Base-by-base conservation (phyloP, 2,888 invertebrate species). In the Heliconius cydno region DNA sequence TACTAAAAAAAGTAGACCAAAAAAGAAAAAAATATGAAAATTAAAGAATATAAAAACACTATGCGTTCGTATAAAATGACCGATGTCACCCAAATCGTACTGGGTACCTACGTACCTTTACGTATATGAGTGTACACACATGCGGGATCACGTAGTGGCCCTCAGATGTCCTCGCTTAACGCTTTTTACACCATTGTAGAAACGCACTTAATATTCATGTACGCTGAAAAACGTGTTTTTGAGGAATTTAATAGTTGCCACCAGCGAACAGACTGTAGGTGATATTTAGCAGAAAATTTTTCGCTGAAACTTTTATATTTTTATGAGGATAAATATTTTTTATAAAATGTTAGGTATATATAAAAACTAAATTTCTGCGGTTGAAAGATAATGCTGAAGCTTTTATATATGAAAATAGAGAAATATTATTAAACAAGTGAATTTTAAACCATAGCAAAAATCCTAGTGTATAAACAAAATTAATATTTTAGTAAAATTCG, bases 141-240 rank as follows among this genome's bases (percentile, higher is more conserved):
- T 82, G 82, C 80, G 63, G 10, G 74, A 74, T 71, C 82, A 80
- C 82, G 82, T 80, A 82, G 74, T 41, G 22, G 76, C 60, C 41
- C 76, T 76, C 80, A 79, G 65, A 77, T 80, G 80, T 76, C 82
- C 78, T 70, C 76, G 77, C 65, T 75, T 78, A 70, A 68, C 68
- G 67, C 65, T 79, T 77, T 80, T 79, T 79, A 75, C 57, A 77
- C 74, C 74, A 77, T 57, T 79, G 67, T 77, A 76, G 79, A 77
- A 79, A 76, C 73, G 25, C 71, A 76, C 76, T 76, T 78, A 76
- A 78, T 80, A 76, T 78, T 76, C 63, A 76, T 76, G 76, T 60
- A 76, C 68, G 72, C 46, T 73, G 71, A 78, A 60, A 76, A 76
- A 52, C 38, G 57, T 73, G 38, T 60, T 66, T 66, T 76, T 71